Evolutionary conservation across 1,140 invertebrate species (phyloP).

Genomic region (Megalonaias nervosa): DNA sequence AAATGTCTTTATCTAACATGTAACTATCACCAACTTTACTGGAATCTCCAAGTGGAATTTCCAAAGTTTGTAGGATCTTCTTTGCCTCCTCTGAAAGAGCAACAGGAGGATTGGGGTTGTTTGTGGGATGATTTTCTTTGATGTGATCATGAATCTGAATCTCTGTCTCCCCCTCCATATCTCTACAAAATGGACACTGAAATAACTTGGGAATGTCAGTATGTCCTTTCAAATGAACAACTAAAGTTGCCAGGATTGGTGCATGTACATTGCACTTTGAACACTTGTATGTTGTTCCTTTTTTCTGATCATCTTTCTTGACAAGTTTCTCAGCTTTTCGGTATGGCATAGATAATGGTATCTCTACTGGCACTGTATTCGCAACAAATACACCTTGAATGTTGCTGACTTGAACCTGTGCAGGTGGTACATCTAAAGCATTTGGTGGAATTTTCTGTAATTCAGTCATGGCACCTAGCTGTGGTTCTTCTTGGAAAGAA

Average conservation of each 20-base stretch:
- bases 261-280: constrained; percentile 64
- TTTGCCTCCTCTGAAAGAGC: constrained; percentile 61
- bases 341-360: background rate
- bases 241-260: constrained; percentile 57
- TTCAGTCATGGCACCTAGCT: background rate
- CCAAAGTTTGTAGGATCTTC: constrained; percentile 52
- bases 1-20: constrained; percentile 60
- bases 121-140: constrained; percentile 51
- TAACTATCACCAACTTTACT: constrained; percentile 42
- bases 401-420: background rate
- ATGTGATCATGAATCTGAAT: constrained; percentile 56
- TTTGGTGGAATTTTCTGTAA: background rate
- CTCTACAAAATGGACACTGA: constrained; percentile 59
- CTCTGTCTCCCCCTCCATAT: constrained; percentile 52
- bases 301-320: constrained; percentile 8
- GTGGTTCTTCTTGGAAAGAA: background rate
- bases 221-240: constrained; percentile 59
- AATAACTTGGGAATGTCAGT: constrained; percentile 55
- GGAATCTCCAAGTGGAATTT: constrained; percentile 46
- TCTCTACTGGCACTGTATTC: constrained; percentile 9
- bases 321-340: background rate
- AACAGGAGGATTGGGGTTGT: constrained; percentile 59
- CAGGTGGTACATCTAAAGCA: background rate
- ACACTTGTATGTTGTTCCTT: constrained; percentile 61
- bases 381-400: background rate